A percentile compares a stretch with the other conserved stretches of the same genome.
phyloP scores from a whole-genome alignment of 2,888 invertebrate species.

The Lomographa bimaculata region DNA sequence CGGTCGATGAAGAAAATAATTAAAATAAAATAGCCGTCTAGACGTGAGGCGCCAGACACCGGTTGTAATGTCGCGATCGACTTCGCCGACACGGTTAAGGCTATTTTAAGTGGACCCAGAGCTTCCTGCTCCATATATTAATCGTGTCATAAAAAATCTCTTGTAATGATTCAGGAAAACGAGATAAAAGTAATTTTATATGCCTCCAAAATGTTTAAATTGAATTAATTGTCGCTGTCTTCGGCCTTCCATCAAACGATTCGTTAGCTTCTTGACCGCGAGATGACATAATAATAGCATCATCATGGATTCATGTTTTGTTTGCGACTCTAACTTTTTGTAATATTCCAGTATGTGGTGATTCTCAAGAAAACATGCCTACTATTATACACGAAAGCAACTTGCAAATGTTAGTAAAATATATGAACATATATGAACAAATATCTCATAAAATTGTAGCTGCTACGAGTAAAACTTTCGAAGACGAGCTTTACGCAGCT shows the following conservation, averaged over 20 bases:
- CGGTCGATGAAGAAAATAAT: slow-evolving; percentile 41
- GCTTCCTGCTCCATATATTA: slow-evolving; percentile 50
- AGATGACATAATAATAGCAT: slow-evolving; percentile 2
- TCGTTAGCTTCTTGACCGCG: neutral
- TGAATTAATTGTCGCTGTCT: neutral
- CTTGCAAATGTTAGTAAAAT: too few relatives aligned
- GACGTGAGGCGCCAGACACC: slow-evolving; percentile 52
- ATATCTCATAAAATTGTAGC: too few relatives aligned
- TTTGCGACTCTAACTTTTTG: too few relatives aligned
- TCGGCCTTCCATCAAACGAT: neutral
- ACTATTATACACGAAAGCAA: too few relatives aligned
- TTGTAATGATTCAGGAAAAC: slow-evolving; percentile 19
- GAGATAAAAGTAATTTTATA: slow-evolving; percentile 8
- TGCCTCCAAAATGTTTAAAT: neutral
- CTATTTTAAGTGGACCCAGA: slow-evolving; percentile 52
- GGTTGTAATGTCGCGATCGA: slow-evolving; percentile 42
- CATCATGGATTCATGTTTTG: neutral
- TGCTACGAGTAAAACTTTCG: too few relatives aligned
- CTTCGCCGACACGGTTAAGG: slow-evolving; percentile 43
- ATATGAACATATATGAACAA: too few relatives aligned
- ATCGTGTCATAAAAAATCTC: slow-evolving; percentile 25
- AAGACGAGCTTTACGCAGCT: slow-evolving; percentile 2
- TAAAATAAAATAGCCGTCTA: slow-evolving; percentile 51
- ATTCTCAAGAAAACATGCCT: too few relatives aligned
- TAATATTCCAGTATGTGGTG: too few relatives aligned